phyloP scores from a whole-genome alignment of 1,140 invertebrate species.

The Bombus impatiens region DNA sequence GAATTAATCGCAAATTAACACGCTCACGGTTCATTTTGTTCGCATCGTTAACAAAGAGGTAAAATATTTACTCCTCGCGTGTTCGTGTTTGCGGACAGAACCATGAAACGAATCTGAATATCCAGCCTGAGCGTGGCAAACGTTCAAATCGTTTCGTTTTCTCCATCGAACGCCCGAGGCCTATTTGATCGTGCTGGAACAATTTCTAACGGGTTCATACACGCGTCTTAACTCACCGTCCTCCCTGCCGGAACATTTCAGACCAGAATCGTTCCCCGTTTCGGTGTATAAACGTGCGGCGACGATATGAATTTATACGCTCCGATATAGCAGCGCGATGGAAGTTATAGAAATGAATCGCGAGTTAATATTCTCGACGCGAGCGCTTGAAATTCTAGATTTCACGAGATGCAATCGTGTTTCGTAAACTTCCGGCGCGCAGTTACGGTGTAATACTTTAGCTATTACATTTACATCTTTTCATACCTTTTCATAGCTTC shows the following conservation, averaged over 20 bases:
- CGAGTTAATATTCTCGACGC: constrained; percentile 61
- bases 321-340: constrained; percentile 30
- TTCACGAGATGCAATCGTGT: constrained; percentile 15
- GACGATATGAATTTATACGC: constrained; percentile 43
- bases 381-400: constrained; percentile 53
- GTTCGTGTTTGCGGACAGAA: background rate
- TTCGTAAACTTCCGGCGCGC: constrained; percentile 22
- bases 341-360: constrained; percentile 33
- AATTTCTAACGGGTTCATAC: background rate
- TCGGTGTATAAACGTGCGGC: background rate
- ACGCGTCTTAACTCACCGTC: background rate
- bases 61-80: background rate
- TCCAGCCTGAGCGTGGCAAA: background rate
- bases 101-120: constrained; percentile 6
- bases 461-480: background rate
- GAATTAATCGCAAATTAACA: background rate
- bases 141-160: constrained; percentile 17
- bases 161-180: background rate
- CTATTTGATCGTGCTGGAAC: constrained; percentile 35
- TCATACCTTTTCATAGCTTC: background rate
- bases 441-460: constrained; percentile 1
- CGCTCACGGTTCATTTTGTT: background rate
- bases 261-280: constrained; percentile 19
- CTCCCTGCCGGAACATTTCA: background rate
- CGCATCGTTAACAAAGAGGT: background rate